Percentiles rank a stretch among this genome's conserved stretches.
phyloP scores from a whole-genome alignment of 1,140 invertebrate species.

The Cotesia chilonis region DNA sequence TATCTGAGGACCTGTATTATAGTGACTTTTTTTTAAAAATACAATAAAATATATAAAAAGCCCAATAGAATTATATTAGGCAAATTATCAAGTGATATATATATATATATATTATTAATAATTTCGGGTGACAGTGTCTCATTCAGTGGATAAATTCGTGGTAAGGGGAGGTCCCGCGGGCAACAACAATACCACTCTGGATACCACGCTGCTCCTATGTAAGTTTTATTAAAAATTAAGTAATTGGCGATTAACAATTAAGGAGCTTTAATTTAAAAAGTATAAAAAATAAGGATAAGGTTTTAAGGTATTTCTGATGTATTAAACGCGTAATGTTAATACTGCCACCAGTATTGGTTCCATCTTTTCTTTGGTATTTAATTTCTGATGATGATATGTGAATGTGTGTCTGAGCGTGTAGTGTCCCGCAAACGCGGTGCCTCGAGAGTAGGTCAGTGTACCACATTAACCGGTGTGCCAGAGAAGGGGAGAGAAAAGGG shows the following conservation, averaged over 20 bases:
- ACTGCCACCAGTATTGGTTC: too few relatives aligned
- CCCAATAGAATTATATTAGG: not conserved
- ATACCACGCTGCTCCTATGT: constrained; percentile 66
- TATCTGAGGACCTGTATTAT: too few relatives aligned
- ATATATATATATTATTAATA: constrained; percentile 20
- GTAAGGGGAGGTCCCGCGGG: constrained; percentile 54
- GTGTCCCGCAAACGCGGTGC: constrained; percentile 35
- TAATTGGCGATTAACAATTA: not conserved
- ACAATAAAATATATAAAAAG: not conserved
- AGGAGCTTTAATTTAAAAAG: not conserved
- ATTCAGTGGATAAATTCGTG: constrained; percentile 60
- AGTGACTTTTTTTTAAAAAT: not conserved
- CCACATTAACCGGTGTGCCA: constrained; percentile 62
- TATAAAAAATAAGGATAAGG: not conserved
- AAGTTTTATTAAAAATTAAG: constrained; percentile 46
- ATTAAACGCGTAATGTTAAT: not conserved
- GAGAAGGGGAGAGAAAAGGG: constrained; percentile 35
- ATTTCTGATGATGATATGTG: not conserved
- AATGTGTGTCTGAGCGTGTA: too few relatives aligned
- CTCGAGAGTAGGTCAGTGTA: constrained; percentile 66
- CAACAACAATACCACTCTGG: constrained; percentile 63
- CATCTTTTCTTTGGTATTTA: too few relatives aligned
- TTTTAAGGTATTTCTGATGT: not conserved
- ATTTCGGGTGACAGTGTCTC: constrained; percentile 52
- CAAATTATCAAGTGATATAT: not conserved